Base-by-base conservation (phyloP, 2,113 vertebrate genomes). In the Cyanoderma ruficeps region DNA sequence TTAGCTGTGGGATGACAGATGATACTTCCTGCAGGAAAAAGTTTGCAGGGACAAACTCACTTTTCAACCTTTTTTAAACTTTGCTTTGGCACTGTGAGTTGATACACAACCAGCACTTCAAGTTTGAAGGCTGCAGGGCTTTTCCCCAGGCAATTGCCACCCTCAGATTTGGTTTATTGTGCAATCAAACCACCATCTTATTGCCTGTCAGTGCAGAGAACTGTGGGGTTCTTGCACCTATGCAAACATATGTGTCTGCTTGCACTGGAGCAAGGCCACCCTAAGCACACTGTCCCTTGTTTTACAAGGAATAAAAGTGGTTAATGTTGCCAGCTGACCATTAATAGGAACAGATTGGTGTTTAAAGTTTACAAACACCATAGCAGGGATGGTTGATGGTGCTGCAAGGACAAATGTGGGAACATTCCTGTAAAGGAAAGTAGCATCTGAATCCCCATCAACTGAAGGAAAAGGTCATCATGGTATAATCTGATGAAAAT, bases 1-100 rank as follows among this genome's bases (percentile, higher is more conserved):
- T 63, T 15, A 83, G 56, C 86, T 95, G 64, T 83, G 83, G 83
- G 86, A 63, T 89, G 92, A 80, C 71, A 92, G 79, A 39, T 72
- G 64, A 80, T 90, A 25, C 56, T 86, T 92, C 76, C 83, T 90
- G 44, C 49, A 70, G 76, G 64, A 69, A 74, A 42, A 90, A 20
- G 33, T 90, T 83, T 86, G 27, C 71, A 78, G 64, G 68, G 79
- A 55, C 71, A 83, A 83, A 77, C 71, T 86, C 37, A 3, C 68
- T 46, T 53, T 35, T 80, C 79, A 55, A 57, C 83, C 49, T 50
- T 16, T 46, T 39, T 11, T 15, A 49, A 80, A 83, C 80, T 92
- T 80, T 89, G 33, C 27, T 2, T 83, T 90, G 92, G 88, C 92
- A 50, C 23, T 8, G 24, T 24, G 65, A 83, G 11, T 22, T 63